phyloP scores from a whole-genome alignment of 2,888 invertebrate species.

The Oscheius sp. region DNA sequence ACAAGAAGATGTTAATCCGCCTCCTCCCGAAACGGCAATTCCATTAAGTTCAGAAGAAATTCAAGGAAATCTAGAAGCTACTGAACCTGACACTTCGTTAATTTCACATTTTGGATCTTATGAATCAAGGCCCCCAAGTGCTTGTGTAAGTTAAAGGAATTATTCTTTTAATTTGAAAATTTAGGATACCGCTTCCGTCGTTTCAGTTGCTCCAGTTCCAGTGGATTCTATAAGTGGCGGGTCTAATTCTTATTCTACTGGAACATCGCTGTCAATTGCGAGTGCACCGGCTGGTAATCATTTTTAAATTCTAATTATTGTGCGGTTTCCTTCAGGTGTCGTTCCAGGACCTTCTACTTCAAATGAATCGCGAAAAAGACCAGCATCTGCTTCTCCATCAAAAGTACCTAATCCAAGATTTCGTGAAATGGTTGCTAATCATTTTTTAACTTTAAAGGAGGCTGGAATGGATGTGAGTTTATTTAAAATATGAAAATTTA shows the following conservation, averaged over 20 bases:
- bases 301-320: background rate
- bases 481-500: background rate
- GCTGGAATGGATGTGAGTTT: background rate
- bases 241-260: conserved; percentile 5
- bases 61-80: background rate
- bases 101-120: background rate
- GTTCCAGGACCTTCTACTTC: background rate
- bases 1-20: too few relatives aligned
- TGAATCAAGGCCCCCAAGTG: background rate
- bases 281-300: background rate
- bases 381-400: background rate
- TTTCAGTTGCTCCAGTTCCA: background rate
- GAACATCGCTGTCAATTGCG: background rate
- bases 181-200: background rate
- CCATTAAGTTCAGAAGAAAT: background rate
- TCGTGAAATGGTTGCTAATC: background rate
- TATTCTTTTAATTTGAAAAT: background rate
- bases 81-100: conserved; percentile 5
- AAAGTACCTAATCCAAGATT: background rate
- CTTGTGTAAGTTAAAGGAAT: background rate
- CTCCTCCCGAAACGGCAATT: too few relatives aligned
- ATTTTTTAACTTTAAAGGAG: background rate
- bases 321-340: background rate
- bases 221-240: background rate
- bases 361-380: background rate